Percentiles rank a stretch among this genome's conserved stretches.
Conservation (phyloP, 2,113 vertebrate species). For the Phalacrocorax brasilianus region DNA sequence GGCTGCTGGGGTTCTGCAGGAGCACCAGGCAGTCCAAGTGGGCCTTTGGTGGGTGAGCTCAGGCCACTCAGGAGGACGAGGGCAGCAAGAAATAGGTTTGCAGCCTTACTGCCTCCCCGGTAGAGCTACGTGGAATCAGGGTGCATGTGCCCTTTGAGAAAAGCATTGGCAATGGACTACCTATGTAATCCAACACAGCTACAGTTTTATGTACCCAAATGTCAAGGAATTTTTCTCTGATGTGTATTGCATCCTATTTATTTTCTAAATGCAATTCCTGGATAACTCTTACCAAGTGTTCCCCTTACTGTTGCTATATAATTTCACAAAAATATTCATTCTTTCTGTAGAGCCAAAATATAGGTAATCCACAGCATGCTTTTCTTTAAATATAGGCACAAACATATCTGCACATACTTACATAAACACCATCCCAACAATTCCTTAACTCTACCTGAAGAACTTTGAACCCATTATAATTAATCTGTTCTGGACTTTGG, state of each 20-base stretch:
- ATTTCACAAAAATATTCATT: neutral
- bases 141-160: neutral
- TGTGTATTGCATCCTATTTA: neutral
- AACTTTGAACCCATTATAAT: neutral
- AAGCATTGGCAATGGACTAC: neutral
- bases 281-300: neutral
- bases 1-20: neutral
- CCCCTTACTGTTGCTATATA: neutral
- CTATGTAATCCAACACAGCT: neutral
- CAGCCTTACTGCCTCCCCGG: neutral
- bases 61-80: neutral
- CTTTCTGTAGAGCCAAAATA: neutral
- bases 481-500: neutral
- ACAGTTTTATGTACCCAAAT: neutral
- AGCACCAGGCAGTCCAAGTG: fast-evolving
- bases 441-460: neutral
- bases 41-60: neutral
- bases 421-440: neutral
- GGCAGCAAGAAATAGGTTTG: neutral
- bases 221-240: neutral
- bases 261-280: neutral
- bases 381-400: neutral
- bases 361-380: neutral
- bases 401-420: neutral
- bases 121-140: neutral